Percentiles rank a stretch among this genome's conserved stretches.
Evolutionary conservation across 2,797 vertebrate genomes (phyloP).

Genomic region (Botia almorhae): DNA sequence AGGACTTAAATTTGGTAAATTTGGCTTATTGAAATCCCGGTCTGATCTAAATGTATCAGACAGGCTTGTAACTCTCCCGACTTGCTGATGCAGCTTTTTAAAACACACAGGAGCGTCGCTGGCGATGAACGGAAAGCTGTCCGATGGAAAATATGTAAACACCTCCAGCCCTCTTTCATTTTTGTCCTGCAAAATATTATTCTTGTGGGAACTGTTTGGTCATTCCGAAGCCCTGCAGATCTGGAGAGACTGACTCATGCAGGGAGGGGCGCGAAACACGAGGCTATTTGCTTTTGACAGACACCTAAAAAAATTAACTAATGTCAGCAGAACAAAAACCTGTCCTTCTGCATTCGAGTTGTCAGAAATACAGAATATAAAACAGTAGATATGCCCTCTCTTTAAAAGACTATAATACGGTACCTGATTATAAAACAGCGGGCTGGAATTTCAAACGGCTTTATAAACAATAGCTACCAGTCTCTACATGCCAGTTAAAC

Average conservation of each 20-base stretch:
- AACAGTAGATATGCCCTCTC: neutral
- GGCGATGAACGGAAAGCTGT: conserved; percentile 46
- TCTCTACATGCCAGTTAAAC: neutral
- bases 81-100: conserved; percentile 51
- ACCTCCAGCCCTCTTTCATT: conserved; percentile 43
- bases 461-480: neutral
- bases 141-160: conserved; percentile 53
- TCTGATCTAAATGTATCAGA: conserved; percentile 54
- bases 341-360: neutral
- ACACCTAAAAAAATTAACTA: conserved; percentile 33
- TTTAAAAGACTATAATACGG: neutral
- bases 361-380: neutral
- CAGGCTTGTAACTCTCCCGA: conserved; percentile 10
- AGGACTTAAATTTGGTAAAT: neutral
- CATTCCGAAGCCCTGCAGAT: conserved; percentile 8
- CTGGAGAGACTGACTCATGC: conserved; percentile 35
- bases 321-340: conserved; percentile 38
- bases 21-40: conserved; percentile 35
- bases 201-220: conserved; percentile 46
- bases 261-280: conserved; percentile 18
- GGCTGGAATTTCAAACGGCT: conserved; percentile 13
- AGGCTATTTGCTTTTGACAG: conserved; percentile 37
- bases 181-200: conserved; percentile 49
- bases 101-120: conserved; percentile 40
- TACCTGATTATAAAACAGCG: neutral